Conservation (phyloP, 2,797 vertebrate species). For the Steatocranus sp. region DNA sequence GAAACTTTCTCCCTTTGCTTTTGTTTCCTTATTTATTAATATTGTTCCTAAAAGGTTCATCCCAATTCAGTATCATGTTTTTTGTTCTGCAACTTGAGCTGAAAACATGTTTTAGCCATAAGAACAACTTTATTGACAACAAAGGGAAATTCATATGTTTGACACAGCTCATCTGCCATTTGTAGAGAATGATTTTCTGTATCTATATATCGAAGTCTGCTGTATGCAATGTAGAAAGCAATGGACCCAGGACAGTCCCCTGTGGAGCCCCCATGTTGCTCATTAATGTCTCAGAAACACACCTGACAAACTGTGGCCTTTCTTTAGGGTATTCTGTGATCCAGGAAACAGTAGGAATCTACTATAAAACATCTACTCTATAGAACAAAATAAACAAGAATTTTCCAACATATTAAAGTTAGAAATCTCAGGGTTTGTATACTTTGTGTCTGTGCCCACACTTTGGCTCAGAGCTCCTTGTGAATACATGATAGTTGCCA, state of each 20-base stretch:
- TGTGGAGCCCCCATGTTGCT: background rate
- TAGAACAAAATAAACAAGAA: background rate
- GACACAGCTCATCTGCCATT: background rate
- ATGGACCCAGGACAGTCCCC: background rate
- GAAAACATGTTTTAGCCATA: background rate
- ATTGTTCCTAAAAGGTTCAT: background rate
- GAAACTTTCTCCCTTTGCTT: background rate
- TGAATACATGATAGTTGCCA: background rate
- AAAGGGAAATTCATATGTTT: background rate
- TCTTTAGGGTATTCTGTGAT: background rate
- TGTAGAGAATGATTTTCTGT: background rate
- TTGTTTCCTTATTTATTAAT: background rate
- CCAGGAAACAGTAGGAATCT: background rate
- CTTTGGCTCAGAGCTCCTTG: background rate
- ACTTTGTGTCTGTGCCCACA: background rate
- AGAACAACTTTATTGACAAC: background rate
- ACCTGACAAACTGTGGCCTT: background rate
- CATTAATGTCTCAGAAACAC: background rate
- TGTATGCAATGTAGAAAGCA: background rate
- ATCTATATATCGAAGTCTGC: background rate
- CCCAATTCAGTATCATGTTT: background rate
- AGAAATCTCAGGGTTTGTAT: background rate
- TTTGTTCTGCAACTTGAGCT: too few relatives aligned
- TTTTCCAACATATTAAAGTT: background rate
- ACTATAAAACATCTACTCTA: background rate